A percentile compares a stretch with the other conserved stretches of the same genome.
phyloP scores from a whole-genome alignment of 30 jellyfish, hydroid and myxozoan genomes.

The Cassiopea xamachana region DNA sequence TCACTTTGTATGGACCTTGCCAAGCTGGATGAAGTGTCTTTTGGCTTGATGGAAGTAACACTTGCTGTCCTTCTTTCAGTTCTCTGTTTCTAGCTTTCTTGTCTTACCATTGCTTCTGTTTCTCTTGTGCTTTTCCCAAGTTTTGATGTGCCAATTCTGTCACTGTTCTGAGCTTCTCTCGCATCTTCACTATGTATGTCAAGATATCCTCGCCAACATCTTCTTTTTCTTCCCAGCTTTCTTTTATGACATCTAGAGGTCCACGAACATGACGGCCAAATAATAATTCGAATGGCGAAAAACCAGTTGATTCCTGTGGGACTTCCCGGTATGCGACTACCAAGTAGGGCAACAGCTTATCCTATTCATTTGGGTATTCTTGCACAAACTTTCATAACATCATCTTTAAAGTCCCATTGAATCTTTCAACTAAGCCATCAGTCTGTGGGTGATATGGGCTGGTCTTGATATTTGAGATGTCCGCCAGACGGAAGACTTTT shows the following conservation, averaged over 20 bases:
- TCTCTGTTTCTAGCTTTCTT: not conserved
- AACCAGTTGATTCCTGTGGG: constrained; percentile 46
- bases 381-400: constrained; percentile 8
- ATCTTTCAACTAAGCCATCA: constrained; percentile 41
- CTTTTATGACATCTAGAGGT: constrained; percentile 22
- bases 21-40: constrained; percentile 18
- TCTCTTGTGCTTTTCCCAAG: constrained; percentile 9
- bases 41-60: constrained; percentile 17
- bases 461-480: constrained; percentile 4
- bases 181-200: not conserved
- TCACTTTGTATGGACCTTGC: constrained; percentile 50
- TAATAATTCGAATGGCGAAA: constrained; percentile 58
- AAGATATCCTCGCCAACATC: not conserved
- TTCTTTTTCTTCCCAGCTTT: constrained; percentile 12
- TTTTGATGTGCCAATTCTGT: constrained; percentile 3
- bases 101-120: constrained; percentile 20
- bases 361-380: constrained; percentile 19
- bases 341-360: constrained; percentile 1
- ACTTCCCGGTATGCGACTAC: constrained; percentile 46
- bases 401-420: constrained; percentile 26
- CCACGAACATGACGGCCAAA: constrained; percentile 50
- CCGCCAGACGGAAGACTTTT: constrained; percentile 5
- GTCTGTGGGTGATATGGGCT: constrained; percentile 52
- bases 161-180: constrained; percentile 7
- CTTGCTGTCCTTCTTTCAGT: constrained; percentile 32